Evolutionary conservation across 2,888 invertebrate species (phyloP), one percentile per base, ranked within the genome.

Genomic region (Tinea pellionella): DNA sequence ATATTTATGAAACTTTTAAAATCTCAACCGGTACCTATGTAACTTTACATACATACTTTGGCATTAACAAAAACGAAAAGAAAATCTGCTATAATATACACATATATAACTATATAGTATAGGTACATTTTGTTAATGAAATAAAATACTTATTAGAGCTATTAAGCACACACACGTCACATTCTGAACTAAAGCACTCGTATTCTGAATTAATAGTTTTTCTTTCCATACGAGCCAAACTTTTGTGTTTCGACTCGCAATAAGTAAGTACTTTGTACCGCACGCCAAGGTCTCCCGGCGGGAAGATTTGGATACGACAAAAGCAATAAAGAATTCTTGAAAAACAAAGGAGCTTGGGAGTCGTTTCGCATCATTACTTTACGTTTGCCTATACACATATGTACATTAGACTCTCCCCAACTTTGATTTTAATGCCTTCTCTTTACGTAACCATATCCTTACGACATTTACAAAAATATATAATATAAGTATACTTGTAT

Each of bases 241-340:
- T 47, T 47, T 47, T 47, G 47, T 15, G 15, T 47, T 47, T 16
- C 13, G 47, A 47, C 47, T 47, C 8, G 47, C 13, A 47, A 6
- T 47, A 47, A 47, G 47, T 47, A 47, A 47, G 47, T 47, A 37
- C 37, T 37, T 37, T 6, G 47, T 47, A 47, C 47, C 47, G 47
- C 47, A 47, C 13, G 47, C 47, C 47, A 47, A 47, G 47, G 47
- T 16, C 47, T 67, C 68, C 67, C 70, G 61, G 47, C 19, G 67
- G 67, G 60, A 62, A 63, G 62, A 68, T 71, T 68, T 66, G 19
- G 32, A 47, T 60, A 51, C 47, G 60, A 51, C 60, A 51, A 51
- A 60, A 32, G 51, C 30, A 60, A 60, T 51, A 62, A 63, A 63
- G 63, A 61, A 63, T 65, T 64, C 63, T 62, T 62, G 59, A 61